Evolutionary conservation across 2,888 invertebrate species (phyloP), one percentile per base, ranked within the genome.

Genomic region (Mythimna lalbum): DNA sequence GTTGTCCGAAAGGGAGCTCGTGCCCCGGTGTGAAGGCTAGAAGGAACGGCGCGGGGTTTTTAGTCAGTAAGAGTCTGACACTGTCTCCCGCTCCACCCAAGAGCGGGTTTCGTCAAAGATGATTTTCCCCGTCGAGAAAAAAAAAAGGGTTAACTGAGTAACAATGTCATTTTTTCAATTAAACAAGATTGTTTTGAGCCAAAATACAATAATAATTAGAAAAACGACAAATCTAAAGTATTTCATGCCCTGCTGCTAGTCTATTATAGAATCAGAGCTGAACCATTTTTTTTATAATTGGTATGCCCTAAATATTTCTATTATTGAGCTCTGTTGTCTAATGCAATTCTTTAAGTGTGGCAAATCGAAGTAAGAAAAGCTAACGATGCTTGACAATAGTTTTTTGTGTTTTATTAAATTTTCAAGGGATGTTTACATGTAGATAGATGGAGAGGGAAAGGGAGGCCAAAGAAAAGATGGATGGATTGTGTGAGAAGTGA

Each of bases 371-470:
- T 27, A n/a, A 43, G 23, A 12, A 14, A 14, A 27, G 71, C 27
- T 27, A 70, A 71, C 33, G 59, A 71, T 14, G 59, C 59, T 70
- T 70, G 59, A 47, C 59, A 71, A 21, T 67, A 6, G 4, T 4
- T 56, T 55, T 36, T 49, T 9, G 3, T 14, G 3, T 31, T 21
- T 67, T 49, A 0, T 39, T 69, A 43, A 12, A 43, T 14, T 23
- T 21, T n/a, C n/a, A n/a, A n/a, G n/a, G n/a, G n/a, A n/a, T n/a
- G n/a, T n/a, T n/a, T n/a, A n/a, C n/a, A n/a, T n/a, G n/a, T n/a
- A n/a, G n/a, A n/a, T n/a, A n/a, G n/a, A n/a, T n/a, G n/a, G n/a
- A n/a, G n/a, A n/a, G n/a, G n/a, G n/a, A n/a, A n/a, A n/a, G n/a
- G n/a, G n/a, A n/a, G n/a, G n/a, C n/a, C n/a, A n/a, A n/a, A n/a